phyloP scores from a whole-genome alignment of 2,797 vertebrate species.

The Xenops minutus region DNA sequence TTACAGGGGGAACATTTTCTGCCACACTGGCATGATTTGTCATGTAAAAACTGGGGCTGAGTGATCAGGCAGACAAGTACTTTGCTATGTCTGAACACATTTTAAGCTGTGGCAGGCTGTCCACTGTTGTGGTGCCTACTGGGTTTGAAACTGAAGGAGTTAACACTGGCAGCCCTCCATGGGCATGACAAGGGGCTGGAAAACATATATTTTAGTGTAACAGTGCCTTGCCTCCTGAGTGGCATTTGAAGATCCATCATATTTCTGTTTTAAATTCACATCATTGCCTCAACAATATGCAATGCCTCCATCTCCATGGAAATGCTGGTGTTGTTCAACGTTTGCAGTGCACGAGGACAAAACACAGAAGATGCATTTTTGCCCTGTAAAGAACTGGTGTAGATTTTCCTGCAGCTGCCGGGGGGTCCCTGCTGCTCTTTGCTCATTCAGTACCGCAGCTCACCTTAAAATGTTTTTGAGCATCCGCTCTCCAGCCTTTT shows the following conservation, averaged over 20 bases:
- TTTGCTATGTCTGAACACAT: not conserved
- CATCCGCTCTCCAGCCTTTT: not conserved
- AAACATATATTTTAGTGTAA: slow-evolving; percentile 20
- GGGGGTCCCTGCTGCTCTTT: not conserved
- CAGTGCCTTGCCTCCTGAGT: not conserved
- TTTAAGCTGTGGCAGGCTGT: not conserved
- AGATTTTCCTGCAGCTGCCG: slow-evolving; percentile 16
- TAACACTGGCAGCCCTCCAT: not conserved
- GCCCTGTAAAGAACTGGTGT: not conserved
- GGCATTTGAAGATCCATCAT: not conserved
- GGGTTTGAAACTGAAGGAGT: not conserved
- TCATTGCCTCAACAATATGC: slow-evolving; percentile 31
- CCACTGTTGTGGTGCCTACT: not conserved
- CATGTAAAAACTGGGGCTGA: not conserved
- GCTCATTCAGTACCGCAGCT: not conserved
- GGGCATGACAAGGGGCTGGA: not conserved
- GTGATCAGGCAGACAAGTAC: not conserved
- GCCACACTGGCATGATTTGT: not conserved
- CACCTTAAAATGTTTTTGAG: not conserved
- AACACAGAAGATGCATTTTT: not conserved
- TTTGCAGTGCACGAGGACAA: not conserved
- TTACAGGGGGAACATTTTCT: not conserved
- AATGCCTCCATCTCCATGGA: slow-evolving; percentile 63
- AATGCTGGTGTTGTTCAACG: slow-evolving; percentile 27
- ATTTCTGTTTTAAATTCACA: slow-evolving; percentile 58